phyloP scores from a whole-genome alignment of 37 sponge, comb jelly and placozoan species.

The Geodia barretti region DNA sequence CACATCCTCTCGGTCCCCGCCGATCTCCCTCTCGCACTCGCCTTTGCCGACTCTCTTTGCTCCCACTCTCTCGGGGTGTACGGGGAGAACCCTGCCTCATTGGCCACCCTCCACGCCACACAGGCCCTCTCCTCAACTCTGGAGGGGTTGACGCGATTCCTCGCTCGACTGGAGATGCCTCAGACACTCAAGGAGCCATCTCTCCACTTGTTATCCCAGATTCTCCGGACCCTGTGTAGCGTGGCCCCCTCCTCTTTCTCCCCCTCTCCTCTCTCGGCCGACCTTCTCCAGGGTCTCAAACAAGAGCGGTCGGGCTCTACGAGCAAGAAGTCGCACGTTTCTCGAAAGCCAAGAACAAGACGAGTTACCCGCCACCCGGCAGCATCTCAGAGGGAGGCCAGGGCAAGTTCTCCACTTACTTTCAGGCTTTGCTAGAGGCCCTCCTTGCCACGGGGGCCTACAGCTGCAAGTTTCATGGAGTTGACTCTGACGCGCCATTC shows the following conservation, averaged over 20 bases:
- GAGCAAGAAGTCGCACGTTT: slow-evolving; percentile 50
- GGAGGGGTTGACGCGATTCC: slow-evolving; percentile 32
- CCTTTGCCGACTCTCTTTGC: slow-evolving; percentile 57
- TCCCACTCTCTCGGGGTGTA: background rate
- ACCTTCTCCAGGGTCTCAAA: slow-evolving; percentile 31
- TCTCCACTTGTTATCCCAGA: slow-evolving; percentile 55
- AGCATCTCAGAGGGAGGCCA: slow-evolving; percentile 48
- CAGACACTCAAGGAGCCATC: slow-evolving; percentile 56
- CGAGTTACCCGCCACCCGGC: slow-evolving; percentile 43
- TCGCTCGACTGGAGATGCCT: slow-evolving; percentile 26
- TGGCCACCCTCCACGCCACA: background rate
- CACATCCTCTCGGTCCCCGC: slow-evolving; percentile 63
- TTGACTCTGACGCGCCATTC: background rate
- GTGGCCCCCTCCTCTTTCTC: background rate
- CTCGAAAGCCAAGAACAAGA: slow-evolving; percentile 2
- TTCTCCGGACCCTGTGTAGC: slow-evolving; percentile 53
- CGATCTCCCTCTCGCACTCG: slow-evolving; percentile 74
- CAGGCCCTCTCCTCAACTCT: slow-evolving; percentile 32
- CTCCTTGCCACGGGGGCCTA: slow-evolving; percentile 40
- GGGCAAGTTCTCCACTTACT: slow-evolving; percentile 84
- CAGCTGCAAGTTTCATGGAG: slow-evolving; percentile 29
- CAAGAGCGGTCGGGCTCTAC: slow-evolving; percentile 58
- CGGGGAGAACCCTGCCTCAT: background rate
- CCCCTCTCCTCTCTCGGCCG: background rate
- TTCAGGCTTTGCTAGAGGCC: slow-evolving; percentile 75